Base-by-base conservation (phyloP, 2,888 invertebrate species). In the Imbricaverruca yamaguchii region DNA sequence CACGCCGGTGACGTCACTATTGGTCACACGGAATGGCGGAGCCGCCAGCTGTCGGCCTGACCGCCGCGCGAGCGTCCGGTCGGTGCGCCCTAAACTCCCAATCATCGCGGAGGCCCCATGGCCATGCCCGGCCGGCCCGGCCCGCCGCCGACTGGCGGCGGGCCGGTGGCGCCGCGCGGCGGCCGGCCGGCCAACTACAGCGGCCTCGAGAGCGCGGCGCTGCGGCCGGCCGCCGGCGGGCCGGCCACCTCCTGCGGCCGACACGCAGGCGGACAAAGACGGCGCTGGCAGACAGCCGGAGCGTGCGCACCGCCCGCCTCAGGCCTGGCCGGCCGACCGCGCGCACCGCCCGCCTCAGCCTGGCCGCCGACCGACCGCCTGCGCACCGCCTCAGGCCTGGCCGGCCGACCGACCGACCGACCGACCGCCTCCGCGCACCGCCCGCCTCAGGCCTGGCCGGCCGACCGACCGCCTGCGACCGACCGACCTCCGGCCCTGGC, bases 131-230 rank as follows among this genome's bases (percentile, higher is more conserved):
- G 63, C 8, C 63, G 21, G 63, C n/a, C 63, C 63, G 63, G 63
- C 8, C 63, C 59, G 7, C 3, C 12, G 7, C 12, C 59, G 7
- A 7, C 7, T 53, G 53, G 69, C 69, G 15, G 15, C 39, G 39
- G 69, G 15, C 53, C 69, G 69, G 69, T 69, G 69, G 69, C 69
- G 69, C 39, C 69, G 53, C 69, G 25, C 15, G 8, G 39, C 69
- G 69, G 69, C 69, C 39, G 69, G 4, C 25, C 39, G 9, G 39
- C 12, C 18, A 69, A 18, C 59, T 59, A 25, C 53, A 18, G 69
- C 53, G 69, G 69, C 69, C 69, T 69, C 69, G 69, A 67, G 67
- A 23, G 23, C 23, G n/a, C n/a, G n/a, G n/a, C n/a, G n/a, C n/a
- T n/a, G n/a, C n/a, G n/a, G n/a, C n/a, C n/a, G n/a, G n/a, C 61